Percentiles rank a stretch among this genome's conserved stretches.
These are phyloP conservation scores for Enhydra lutris DNA, from an alignment of 2,113 vertebrate genomes.

Conservation along the genomic window DNA sequence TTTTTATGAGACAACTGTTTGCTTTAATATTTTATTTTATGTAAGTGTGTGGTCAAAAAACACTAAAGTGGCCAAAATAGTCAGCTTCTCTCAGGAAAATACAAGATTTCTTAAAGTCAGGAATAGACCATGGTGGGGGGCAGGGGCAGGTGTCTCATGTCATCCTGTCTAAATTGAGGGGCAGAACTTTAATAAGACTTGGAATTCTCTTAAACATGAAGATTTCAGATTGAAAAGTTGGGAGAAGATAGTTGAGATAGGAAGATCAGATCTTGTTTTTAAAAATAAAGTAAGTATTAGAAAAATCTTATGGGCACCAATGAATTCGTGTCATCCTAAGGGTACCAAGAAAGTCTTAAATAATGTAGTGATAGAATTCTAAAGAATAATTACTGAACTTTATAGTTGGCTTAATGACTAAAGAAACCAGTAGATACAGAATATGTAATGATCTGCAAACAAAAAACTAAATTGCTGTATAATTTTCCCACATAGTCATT, in stretches of 20 bases:
- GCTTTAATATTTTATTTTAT: background rate
- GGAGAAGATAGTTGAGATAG: background rate
- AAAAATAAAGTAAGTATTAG: background rate
- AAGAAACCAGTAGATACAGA: background rate
- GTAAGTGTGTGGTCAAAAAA: background rate
- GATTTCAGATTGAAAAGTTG: background rate
- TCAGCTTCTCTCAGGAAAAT: background rate
- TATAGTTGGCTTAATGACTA: background rate
- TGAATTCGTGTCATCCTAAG: background rate
- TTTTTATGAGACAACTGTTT: slow-evolving; percentile 19
- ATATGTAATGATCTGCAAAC: background rate
- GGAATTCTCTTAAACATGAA: background rate
- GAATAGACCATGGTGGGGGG: no score
- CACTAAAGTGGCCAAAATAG: background rate
- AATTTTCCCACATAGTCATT: background rate
- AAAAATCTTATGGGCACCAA: background rate
- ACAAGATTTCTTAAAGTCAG: background rate
- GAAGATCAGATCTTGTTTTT: background rate
- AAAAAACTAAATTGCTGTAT: background rate
- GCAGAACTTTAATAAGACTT: background rate
- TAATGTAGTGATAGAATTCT: slow-evolving; percentile 1
- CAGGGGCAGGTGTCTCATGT: no score
- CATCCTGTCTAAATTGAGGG: background rate
- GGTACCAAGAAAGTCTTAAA: background rate
- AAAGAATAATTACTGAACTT: background rate